phyloP scores from a whole-genome alignment of 2,113 vertebrate species.

The Bos javanicus region DNA sequence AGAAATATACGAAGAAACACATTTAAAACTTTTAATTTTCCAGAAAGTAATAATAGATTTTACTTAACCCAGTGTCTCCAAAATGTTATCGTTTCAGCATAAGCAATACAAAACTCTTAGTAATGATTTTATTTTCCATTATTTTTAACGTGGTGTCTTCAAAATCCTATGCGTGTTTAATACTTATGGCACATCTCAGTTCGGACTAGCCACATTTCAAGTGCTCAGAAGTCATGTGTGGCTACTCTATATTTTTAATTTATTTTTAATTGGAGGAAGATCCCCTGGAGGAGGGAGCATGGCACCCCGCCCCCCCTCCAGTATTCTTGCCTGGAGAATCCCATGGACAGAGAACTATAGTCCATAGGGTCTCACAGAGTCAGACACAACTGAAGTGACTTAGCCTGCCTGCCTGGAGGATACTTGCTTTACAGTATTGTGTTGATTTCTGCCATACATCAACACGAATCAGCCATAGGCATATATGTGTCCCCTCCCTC shows the following conservation, averaged over 20 bases:
- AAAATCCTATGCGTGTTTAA: not conserved
- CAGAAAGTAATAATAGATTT: not conserved
- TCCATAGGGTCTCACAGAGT: not conserved
- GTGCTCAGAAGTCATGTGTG: not conserved
- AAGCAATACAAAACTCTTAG: not conserved
- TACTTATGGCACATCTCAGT: not conserved
- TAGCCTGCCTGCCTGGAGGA: not conserved
- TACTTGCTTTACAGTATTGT: not conserved
- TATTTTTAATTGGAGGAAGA: not conserved
- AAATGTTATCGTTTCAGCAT: not conserved
- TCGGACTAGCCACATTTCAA: not conserved
- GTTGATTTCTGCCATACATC: not conserved
- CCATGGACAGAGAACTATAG: not conserved
- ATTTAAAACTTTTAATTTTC: not conserved
- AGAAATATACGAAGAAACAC: not conserved
- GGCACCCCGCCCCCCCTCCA: not conserved
- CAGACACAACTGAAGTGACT: not conserved
- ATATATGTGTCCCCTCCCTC: not conserved
- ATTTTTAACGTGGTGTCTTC: not conserved
- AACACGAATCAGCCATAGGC: not conserved
- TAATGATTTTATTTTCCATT: not conserved
- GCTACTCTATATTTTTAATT: not conserved
- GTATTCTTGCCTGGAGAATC: not conserved
- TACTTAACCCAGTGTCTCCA: not conserved
- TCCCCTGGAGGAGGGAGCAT: not conserved